These are phyloP conservation scores for Scalopus aquaticus DNA, from an alignment of 2,113 vertebrate species.

Conservation along the genomic window DNA sequence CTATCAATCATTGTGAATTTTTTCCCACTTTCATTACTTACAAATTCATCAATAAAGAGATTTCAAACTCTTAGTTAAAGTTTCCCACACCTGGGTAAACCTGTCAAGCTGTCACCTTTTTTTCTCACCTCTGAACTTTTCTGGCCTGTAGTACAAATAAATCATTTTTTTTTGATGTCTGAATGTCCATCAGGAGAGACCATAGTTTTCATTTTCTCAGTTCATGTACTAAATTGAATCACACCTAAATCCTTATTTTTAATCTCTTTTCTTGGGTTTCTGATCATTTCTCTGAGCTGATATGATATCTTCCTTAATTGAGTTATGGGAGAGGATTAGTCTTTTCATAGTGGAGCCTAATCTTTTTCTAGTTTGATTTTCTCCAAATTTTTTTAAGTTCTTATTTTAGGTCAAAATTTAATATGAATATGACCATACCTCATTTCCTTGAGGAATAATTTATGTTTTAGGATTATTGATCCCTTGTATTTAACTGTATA, in stretches of 20 bases:
- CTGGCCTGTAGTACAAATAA: not conserved
- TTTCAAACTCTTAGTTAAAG: not conserved
- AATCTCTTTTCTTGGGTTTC: not conserved
- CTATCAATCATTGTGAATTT: slow-evolving; percentile 21
- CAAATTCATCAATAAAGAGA: slow-evolving; percentile 22
- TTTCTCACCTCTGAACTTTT: slow-evolving; percentile 2
- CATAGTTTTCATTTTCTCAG: not conserved
- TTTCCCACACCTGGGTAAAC: not conserved
- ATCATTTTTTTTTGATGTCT: not conserved
- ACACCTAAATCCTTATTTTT: slow-evolving; percentile 15
- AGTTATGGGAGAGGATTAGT: not conserved
- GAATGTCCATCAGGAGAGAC: not conserved
- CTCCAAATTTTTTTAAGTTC: slow-evolving; percentile 39
- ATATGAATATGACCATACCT: not conserved
- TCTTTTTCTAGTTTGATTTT: not conserved
- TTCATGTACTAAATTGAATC: not conserved
- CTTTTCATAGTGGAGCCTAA: not conserved
- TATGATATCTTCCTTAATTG: not conserved
- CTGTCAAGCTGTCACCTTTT: slow-evolving; percentile 27
- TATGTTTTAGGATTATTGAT: not conserved
- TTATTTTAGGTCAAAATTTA: slow-evolving; percentile 42
- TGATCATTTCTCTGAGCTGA: not conserved
- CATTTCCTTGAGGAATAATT: not conserved
- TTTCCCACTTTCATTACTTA: slow-evolving; percentile 27
- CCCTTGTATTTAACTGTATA: not conserved